Base-by-base conservation (phyloP, 2,888 invertebrate species). In the Dorcus hopei region DNA sequence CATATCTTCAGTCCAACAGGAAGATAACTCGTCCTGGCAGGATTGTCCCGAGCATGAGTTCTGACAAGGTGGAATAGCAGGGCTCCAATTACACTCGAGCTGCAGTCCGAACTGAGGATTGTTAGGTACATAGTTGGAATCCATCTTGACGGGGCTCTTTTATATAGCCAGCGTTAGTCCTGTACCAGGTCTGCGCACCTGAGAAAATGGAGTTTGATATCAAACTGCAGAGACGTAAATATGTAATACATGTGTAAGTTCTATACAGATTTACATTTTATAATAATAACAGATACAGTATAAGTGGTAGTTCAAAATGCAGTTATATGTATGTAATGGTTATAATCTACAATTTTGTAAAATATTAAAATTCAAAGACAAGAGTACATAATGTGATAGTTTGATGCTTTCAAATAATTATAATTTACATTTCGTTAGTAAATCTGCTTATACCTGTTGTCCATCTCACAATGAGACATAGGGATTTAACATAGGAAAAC, bases 1-100 rank as follows among this genome's bases (percentile, higher is more conserved):
- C 86, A 92, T 91, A 78, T 92, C 92, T 79, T 91, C 91, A 62
- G 75, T 73, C 74, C 76, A 74, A 62, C 73, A 74, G 53, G 74
- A 71, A 9, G 74, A 74, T 16, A 75, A 61, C 48, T 82, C 83
- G 74, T 78, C 77, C 60, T 54, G 50, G 50, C 60, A 60, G 70
- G 71, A 64, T 72, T 72, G 75, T 75, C 72, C 74, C 77, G 73
- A 77, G 77, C 80, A 59, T 57, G 65, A 54, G 61, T 62, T 59
- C 61, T 75, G 76, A 77, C 78, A 64, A 73, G 65, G 72, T 62
- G 68, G 62, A 23, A 74, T 68, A 52, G 70, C 73, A 56, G 74
- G 70, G 65, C 66, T 72, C 76, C 78, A 76, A 68, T 77, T 76
- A 68, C 79, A 80, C 72, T 80, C 80, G 68, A 80, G 74, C 64